Conservation (phyloP, 2,888 invertebrate genomes). For the Tupiocoris notatus region DNA sequence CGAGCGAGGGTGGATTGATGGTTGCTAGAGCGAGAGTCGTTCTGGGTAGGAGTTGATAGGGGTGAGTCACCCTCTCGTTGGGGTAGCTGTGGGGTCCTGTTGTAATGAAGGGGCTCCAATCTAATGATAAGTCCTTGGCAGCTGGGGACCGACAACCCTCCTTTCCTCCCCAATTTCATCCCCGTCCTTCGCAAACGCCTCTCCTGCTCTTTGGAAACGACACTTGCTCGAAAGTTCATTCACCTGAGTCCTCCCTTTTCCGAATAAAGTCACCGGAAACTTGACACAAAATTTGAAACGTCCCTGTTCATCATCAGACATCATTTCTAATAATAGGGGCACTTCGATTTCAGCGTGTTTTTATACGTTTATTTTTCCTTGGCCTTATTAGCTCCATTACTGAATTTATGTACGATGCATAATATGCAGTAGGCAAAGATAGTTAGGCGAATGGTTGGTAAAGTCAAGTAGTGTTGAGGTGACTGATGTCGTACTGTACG, state of each 20-base stretch:
- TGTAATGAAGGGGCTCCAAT: conserved; percentile 20
- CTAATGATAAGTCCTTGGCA: conserved; percentile 24
- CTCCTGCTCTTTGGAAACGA: not conserved
- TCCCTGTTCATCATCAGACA: too few relatives aligned
- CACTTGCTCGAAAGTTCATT: not conserved
- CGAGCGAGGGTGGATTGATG: not conserved
- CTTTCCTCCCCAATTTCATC: too few relatives aligned
- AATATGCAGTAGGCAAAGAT: too few relatives aligned
- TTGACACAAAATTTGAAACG: not conserved
- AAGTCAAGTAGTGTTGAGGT: too few relatives aligned
- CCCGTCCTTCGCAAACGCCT: too few relatives aligned
- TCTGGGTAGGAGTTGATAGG: not conserved
- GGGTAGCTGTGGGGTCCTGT: conserved; percentile 1
- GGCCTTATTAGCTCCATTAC: too few relatives aligned
- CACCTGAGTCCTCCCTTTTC: not conserved
- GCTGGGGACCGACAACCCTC: not conserved
- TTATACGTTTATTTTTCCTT: too few relatives aligned
- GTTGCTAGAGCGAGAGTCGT: not conserved
- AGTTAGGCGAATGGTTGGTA: too few relatives aligned
- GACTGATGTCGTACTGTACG: too few relatives aligned
- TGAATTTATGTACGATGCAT: too few relatives aligned
- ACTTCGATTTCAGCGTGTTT: too few relatives aligned
- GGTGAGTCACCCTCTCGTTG: conserved; percentile 18
- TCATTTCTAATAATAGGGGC: too few relatives aligned
- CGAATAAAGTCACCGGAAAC: not conserved